Evolutionary conservation across 1,140 invertebrate species (phyloP), one percentile per base, ranked within the genome.

Genomic region (Cherax destructor): DNA sequence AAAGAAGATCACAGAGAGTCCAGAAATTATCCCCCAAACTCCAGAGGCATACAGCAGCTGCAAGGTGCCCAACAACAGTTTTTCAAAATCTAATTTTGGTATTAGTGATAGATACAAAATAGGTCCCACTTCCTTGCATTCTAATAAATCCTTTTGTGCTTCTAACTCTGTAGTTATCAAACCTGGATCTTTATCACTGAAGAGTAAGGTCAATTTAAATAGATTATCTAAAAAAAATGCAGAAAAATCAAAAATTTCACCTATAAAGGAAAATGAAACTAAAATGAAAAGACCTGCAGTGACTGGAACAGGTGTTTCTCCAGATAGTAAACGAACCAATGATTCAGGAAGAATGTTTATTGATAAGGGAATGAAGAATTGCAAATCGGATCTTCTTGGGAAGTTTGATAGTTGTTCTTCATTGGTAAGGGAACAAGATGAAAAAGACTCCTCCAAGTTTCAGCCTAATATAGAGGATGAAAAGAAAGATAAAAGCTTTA

Each of bases 401-500:
- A 85, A 74, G 21, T 85, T 85, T 72, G 47, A 49, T 11, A 16
- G 21, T 18, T 47, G 69, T 21, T 47, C 65, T 50, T 24, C 49
- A 21, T 24, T 30, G 21, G 11, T 69, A 65, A 69, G 81, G 65
- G 59, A 65, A 41, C 10, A 69, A 65, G 74, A 56, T 74, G 65
- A 74, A 21, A 47, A 41, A 49, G 50, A 56, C 21, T 52, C 65
- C 11, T 52, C 41, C 49, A 49, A 74, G 7, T 65, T 74, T 3
- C 41, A 72, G 65, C 11, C 30, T 79, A 79, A 52, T 79, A 4
- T 9, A 0, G 9, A 10, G 16, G 56, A 65, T 72, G 21, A 13
- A 72, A 65, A 85, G 47, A 85, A 24, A 50, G 83, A 85, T 49
- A 65, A 41, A 49, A 85, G 83, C 69, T 52, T 85, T 72, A 85